Evolutionary conservation across 2,113 vertebrate genomes (phyloP).

Genomic region (Tragelaphus strepsiceros): DNA sequence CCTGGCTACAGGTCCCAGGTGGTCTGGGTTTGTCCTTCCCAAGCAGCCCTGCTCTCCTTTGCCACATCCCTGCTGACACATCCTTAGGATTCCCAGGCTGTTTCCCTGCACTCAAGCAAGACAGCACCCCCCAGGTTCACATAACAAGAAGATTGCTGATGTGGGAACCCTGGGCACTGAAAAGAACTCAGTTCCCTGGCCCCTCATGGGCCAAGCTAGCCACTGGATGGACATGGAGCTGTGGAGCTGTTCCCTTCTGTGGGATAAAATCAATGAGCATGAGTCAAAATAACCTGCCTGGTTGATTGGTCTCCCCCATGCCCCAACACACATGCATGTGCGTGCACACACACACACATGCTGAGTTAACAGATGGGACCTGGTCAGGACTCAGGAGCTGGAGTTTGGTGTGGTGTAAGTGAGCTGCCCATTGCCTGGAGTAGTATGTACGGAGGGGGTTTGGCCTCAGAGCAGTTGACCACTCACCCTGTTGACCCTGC

Average conservation of each 20-base stretch:
- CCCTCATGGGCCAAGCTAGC: background rate
- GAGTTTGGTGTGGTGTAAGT: background rate
- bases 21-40: background rate
- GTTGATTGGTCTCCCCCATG: too few relatives aligned
- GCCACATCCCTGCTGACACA: background rate
- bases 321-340: background rate
- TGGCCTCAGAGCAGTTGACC: background rate
- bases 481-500: background rate
- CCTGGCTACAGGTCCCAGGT: too few relatives aligned
- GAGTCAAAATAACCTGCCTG: background rate
- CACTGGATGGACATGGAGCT: background rate
- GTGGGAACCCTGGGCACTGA: rapidly evolving
- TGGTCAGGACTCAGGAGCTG: background rate
- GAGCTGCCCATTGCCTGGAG: rapidly evolving
- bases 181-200: background rate
- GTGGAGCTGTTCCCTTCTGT: background rate
- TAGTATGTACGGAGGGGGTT: rapidly evolving
- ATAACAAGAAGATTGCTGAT: too few relatives aligned
- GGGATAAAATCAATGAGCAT: background rate
- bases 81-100: background rate
- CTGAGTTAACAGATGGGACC: background rate
- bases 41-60: background rate
- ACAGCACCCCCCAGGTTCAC: background rate
- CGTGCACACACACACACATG: background rate
- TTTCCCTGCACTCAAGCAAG: background rate